Evolutionary conservation across 2,797 vertebrate species (phyloP), one percentile per base, ranked within the genome.

Genomic region (Coluber constrictor): DNA sequence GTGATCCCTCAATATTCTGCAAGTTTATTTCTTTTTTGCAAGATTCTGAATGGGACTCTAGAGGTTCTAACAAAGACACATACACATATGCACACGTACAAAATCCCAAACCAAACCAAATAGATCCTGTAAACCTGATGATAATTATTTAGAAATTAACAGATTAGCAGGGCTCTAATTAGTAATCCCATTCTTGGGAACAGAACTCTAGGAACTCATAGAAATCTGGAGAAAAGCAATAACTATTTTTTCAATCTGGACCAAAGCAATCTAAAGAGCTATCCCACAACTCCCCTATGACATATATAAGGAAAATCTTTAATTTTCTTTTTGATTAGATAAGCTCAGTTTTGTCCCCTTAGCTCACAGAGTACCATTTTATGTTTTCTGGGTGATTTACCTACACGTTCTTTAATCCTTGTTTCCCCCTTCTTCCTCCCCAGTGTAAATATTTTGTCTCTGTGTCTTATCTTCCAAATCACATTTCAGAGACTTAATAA

Each of bases 381-480:
- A 66, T 86, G 25, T n/a, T 63, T 89, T 63, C n/a, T 63, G 87
- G 83, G 15, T 93, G 92, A 93, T 93, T 91, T 93, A 88, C 86
- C 92, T 93, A 83, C 90, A 56, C 61, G 51, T 63, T 56, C 57
- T 86, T 89, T 63, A 32, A 32, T 89, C 61, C 87, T 51, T 61
- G 32, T 55, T 61, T 56, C 54, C 59, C 59, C 43, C 51, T 60
- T 37, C 63, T n/a, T n/a, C 55, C 63, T 15, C 32, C 79, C 13
- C 63, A 91, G 56, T 91, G 90, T 91, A 91, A 93, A 93, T 91
- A 86, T 91, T 91, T 91, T 93, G 47, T 93, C 93, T 91, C 90
- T 91, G 93, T 57, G 87, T 93, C 93, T 93, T 91, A 93, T 93
- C 93, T 93, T 89, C 87, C 90, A 91, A 93, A 91, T 91, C 70